Base-by-base conservation (phyloP, 1,140 invertebrate genomes). In the Bombus confusus region DNA sequence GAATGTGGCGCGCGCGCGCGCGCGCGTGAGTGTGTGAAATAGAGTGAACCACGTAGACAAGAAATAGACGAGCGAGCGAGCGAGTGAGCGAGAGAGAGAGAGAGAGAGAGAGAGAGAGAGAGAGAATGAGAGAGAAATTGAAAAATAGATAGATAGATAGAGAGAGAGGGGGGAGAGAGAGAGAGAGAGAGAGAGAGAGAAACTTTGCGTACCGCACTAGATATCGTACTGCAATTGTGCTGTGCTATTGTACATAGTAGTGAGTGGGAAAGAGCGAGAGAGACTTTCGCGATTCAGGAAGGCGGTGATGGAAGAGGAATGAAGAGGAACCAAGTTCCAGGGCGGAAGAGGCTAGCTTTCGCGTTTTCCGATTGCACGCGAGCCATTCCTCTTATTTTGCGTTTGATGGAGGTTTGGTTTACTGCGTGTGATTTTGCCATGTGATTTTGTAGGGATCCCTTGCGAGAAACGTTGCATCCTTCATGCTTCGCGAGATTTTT, bases 231-330 rank as follows among this genome's bases (percentile, higher is more conserved):
- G 92, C 87, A 92, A 91, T 93, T 91, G 91, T 91, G 92, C 91
- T 93, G 91, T 93, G 93, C 92, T 93, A 92, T 94, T 94, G 93
- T 94, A 94, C 83, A 93, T 91, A 94, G 84, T 89, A 87, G 79
- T 88, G 25, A 71, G n/a, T 62, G 12, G 68, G 28, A 73, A 13
- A 28, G 43, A 43, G 75, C 47, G 59, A 74, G 83, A 88, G 80
- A 73, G 76, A 69, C 37, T 52, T 59, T 78, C 59, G 83, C 72
- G 59, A 52, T 34, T 43, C 31, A 15, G 18, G 18, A 62, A 59
- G 57, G 52, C 28, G 57, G 59, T 41, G 68, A 43, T 72, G 31
- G 52, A 43, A 34, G 25, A 39, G 52, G 18, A 41, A 64, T 9
- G 9, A 37, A 78, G 76, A 71, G 84, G 83, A 74, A 41, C 68